A percentile compares a stretch with the other conserved stretches of the same genome.
Conservation (phyloP, 2,797 vertebrate species). For the Caiman crocodilus region DNA sequence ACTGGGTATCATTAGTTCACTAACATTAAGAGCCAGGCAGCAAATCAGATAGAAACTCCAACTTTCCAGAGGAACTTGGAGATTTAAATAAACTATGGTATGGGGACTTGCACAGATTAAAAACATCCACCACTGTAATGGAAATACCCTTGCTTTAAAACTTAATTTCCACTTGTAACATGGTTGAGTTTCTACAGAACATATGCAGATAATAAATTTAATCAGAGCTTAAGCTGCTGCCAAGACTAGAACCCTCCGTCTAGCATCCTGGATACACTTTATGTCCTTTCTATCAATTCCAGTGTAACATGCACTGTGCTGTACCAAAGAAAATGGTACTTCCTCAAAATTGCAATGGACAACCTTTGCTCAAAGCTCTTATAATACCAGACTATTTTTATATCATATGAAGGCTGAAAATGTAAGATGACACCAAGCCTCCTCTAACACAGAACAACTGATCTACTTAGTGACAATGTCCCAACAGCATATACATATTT, state of each 20-base stretch:
- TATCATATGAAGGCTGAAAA: constrained; percentile 46
- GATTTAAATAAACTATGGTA: background rate
- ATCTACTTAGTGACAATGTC: constrained; percentile 40
- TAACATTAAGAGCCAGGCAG: constrained; percentile 56
- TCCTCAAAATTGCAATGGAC: background rate
- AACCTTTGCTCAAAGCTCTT: constrained; percentile 46
- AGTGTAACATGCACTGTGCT: constrained; percentile 16
- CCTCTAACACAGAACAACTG: constrained; percentile 32
- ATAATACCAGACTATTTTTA: constrained; percentile 56
- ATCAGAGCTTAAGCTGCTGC: constrained; percentile 1
- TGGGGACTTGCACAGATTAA: constrained; percentile 54
- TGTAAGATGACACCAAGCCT: constrained; percentile 46
- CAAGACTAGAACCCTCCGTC: constrained; percentile 29
- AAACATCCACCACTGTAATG: constrained; percentile 62
- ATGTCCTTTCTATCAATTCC: constrained; percentile 42
- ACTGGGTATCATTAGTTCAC: constrained; percentile 58
- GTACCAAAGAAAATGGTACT: background rate
- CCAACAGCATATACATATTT: background rate
- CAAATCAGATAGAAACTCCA: constrained; percentile 62
- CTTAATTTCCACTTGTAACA: constrained; percentile 51
- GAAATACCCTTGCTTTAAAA: constrained; percentile 45
- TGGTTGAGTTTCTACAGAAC: background rate
- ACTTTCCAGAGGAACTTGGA: constrained; percentile 49
- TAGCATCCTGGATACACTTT: constrained; percentile 50
- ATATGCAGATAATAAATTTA: constrained; percentile 49